phyloP scores from a whole-genome alignment of 2,888 invertebrate genomes.

The Volucella inflata region DNA sequence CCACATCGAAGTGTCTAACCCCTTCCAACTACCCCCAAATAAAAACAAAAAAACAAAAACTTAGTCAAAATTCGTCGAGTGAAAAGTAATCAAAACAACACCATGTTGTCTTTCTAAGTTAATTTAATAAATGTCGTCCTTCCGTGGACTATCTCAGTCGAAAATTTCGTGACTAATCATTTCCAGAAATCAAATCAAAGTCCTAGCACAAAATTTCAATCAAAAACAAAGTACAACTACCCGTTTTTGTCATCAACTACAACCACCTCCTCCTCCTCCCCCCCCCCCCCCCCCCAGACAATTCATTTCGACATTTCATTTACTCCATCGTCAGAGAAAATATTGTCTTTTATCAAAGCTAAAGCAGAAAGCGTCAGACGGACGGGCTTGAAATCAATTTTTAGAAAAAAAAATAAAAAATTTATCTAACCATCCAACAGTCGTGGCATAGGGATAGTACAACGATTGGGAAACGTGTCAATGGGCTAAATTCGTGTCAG shows the following conservation, averaged over 20 bases:
- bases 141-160: not conserved
- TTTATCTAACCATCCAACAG: constrained; percentile 26
- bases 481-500: constrained; percentile 34
- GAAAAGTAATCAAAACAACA: no score
- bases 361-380: not conserved
- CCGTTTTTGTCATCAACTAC: not conserved
- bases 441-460: not conserved
- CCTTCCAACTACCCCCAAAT: no score
- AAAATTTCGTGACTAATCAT: constrained; percentile 22
- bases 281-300: no score
- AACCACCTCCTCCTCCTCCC: not conserved
- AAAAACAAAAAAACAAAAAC: no score
- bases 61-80: no score
- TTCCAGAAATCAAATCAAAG: constrained; percentile 31
- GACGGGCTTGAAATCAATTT: constrained; percentile 41
- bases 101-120: no score
- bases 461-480: constrained; percentile 32
- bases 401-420: constrained; percentile 1
- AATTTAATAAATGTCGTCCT: no score
- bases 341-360: not conserved
- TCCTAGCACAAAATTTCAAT: constrained; percentile 28
- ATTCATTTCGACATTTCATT: constrained; percentile 20
- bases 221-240: constrained; percentile 30
- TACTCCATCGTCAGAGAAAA: constrained; percentile 34
- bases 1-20: no score